A percentile compares a stretch with the other conserved stretches of the same genome.
Conservation (phyloP, 35 echinoderm and acorn worm species). For the Ophioderma brevispina region DNA sequence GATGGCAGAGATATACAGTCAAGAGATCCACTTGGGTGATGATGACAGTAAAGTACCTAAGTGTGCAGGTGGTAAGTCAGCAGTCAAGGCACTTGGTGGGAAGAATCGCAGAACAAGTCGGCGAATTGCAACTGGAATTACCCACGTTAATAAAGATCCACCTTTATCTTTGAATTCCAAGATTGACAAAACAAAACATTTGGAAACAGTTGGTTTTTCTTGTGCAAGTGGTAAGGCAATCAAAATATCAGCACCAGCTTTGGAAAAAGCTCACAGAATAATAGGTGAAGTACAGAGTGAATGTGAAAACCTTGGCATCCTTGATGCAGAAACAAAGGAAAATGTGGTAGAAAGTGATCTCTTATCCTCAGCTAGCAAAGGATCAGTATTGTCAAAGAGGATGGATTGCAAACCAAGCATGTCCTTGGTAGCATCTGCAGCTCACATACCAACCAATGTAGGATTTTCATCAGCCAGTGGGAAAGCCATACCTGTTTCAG, state of each 20-base stretch:
- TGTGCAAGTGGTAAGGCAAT: constrained; percentile 65
- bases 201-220: constrained; percentile 60
- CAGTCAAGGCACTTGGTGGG: neutral
- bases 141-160: too few relatives aligned
- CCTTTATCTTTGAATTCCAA: too few relatives aligned
- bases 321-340: too few relatives aligned
- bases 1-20: neutral
- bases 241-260: constrained; percentile 39
- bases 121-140: neutral
- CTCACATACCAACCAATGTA: neutral
- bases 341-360: too few relatives aligned
- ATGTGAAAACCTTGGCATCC: too few relatives aligned
- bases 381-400: too few relatives aligned
- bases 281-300: neutral
- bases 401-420: too few relatives aligned
- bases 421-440: too few relatives aligned
- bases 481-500: constrained; percentile 10
- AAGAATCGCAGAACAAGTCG: neutral
- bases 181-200: too few relatives aligned
- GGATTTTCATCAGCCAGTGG: constrained; percentile 33
- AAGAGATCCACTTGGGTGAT: neutral
- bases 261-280: constrained; percentile 44
- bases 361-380: too few relatives aligned
- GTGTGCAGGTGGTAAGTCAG: too few relatives aligned
- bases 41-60: too few relatives aligned